phyloP scores from a whole-genome alignment of 2,888 invertebrate genomes.

The Eubasilissa splendida region DNA sequence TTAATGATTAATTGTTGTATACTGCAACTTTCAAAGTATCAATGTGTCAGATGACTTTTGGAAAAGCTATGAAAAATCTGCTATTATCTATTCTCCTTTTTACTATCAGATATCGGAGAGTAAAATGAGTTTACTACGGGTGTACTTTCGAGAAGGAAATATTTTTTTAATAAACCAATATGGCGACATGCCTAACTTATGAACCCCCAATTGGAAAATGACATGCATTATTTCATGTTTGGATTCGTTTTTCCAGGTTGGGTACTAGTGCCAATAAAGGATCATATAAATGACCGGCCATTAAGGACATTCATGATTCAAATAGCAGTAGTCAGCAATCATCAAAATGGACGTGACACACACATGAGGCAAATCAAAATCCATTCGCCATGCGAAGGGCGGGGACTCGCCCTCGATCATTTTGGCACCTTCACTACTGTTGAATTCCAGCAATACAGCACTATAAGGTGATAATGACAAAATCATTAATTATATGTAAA shows the following conservation, averaged over 20 bases:
- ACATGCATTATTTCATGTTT: not conserved
- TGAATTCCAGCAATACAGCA: slow-evolving; percentile 86
- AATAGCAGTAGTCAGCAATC: slow-evolving; percentile 96
- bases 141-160: too few species aligned
- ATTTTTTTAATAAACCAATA: too few species aligned
- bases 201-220: not conserved
- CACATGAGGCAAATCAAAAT: slow-evolving; percentile 98
- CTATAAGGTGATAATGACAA: slow-evolving; percentile 78
- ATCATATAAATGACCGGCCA: slow-evolving; percentile 85
- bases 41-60: too few species aligned
- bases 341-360: slow-evolving; percentile 98
- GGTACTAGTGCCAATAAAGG: slow-evolving; percentile 94
- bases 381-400: slow-evolving; percentile 86
- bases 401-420: slow-evolving; percentile 78
- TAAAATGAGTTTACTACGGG: too few species aligned
- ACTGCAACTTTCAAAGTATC: too few species aligned
- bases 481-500: not conserved
- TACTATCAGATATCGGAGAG: too few species aligned
- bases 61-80: too few species aligned
- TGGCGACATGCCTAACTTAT: too few species aligned
- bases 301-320: slow-evolving; percentile 97
- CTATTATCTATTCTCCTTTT: too few species aligned
- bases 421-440: slow-evolving; percentile 86
- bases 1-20: too few species aligned
- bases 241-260: slow-evolving; percentile 78